Conservation (phyloP, 2,888 invertebrate genomes). For the Mechanitis messenoides region DNA sequence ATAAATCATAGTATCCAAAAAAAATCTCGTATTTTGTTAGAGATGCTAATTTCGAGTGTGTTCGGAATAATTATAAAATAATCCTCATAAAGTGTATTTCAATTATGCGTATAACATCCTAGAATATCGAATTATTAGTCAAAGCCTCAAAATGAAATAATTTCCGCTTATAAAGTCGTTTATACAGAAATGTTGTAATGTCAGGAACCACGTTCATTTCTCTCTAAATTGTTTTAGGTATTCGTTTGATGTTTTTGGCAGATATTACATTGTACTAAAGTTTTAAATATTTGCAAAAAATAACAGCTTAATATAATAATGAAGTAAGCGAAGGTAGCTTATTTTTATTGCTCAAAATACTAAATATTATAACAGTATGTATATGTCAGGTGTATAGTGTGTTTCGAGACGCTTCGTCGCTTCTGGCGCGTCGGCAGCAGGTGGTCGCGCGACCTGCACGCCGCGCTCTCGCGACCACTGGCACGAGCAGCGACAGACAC, state of each 20-base stretch:
- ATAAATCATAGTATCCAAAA: too few relatives aligned
- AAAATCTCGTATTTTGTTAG: too few relatives aligned
- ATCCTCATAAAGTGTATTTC: too few relatives aligned
- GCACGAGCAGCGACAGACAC: constrained; percentile 56
- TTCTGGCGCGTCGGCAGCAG: constrained; percentile 85
- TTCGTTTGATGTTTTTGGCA: neutral
- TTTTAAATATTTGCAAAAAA: too few relatives aligned
- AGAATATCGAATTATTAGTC: too few relatives aligned
- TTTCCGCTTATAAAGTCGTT: neutral
- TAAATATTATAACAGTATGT: neutral
- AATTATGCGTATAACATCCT: too few relatives aligned
- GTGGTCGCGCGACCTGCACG: constrained; percentile 77
- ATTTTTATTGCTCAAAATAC: too few relatives aligned
- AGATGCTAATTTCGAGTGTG: too few relatives aligned
- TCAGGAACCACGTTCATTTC: neutral
- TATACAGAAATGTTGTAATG: neutral
- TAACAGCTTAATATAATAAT: too few relatives aligned
- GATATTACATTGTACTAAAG: neutral
- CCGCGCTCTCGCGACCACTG: constrained; percentile 50
- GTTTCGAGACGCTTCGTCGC: constrained; percentile 83
- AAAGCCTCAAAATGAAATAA: neutral
- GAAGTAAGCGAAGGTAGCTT: too few relatives aligned
- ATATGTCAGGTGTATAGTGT: constrained; percentile 81
- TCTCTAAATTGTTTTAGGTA: neutral
- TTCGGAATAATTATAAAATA: too few relatives aligned